These are phyloP conservation scores for Montipora foliosa DNA, from an alignment of 64 coral and sea anemone genomes.

Conservation along the genomic window DNA sequence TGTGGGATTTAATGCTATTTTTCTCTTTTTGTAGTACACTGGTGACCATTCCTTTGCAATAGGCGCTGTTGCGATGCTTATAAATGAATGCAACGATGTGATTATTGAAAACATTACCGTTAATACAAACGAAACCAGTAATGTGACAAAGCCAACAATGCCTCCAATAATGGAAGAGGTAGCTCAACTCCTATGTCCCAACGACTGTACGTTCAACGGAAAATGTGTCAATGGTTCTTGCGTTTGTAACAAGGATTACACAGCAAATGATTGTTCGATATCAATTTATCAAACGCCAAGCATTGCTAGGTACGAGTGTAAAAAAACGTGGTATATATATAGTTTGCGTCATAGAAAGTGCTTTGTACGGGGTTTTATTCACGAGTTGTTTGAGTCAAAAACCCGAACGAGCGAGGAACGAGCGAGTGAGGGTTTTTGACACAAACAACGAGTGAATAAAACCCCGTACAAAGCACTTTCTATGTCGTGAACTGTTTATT, in stretches of 20 bases:
- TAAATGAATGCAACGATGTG: constrained; percentile 26
- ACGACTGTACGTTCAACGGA: constrained; percentile 47
- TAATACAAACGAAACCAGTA: neutral
- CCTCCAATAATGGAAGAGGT: neutral
- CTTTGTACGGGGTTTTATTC: too few species aligned
- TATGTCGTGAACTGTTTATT: too few species aligned
- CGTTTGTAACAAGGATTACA: constrained; percentile 57
- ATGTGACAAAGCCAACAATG: neutral
- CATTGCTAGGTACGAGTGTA: constrained; percentile 9
- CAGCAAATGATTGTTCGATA: constrained; percentile 59
- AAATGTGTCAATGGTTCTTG: constrained; percentile 66
- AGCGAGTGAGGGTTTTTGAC: too few species aligned
- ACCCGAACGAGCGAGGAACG: too few species aligned
- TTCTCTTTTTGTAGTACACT: constrained; percentile 32
- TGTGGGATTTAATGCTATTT: too few species aligned
- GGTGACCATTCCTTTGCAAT: constrained; percentile 49
- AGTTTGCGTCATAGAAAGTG: neutral
- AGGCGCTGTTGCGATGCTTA: constrained; percentile 22
- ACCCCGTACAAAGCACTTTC: too few species aligned
- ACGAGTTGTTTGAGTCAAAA: too few species aligned
- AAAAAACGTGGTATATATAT: too few species aligned
- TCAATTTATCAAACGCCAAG: neutral
- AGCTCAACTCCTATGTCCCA: constrained; percentile 39
- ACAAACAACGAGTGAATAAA: too few species aligned
- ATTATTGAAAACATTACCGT: neutral